Evolutionary conservation across 2,888 invertebrate species (phyloP).

Genomic region (Epirrhoe tristata): DNA sequence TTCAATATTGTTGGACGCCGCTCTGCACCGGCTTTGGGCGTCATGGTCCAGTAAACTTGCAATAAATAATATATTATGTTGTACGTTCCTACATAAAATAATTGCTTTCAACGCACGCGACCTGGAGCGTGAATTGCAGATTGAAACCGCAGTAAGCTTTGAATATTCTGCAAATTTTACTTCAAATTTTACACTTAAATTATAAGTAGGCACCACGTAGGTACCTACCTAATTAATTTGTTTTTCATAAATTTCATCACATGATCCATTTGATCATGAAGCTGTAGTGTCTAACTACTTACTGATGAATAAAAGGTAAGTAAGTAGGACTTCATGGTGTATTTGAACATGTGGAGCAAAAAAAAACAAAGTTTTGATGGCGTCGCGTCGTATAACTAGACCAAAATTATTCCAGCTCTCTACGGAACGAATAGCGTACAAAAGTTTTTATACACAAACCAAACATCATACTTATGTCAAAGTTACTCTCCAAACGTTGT

Average conservation of each 20-base stretch:
- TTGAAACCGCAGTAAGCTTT: conserved; percentile 43
- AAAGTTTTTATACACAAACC: conserved; percentile 6
- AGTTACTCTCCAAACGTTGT: not conserved
- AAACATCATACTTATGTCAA: not conserved
- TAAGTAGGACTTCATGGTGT: no score
- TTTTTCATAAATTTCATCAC: no score
- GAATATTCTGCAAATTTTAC: conserved; percentile 7
- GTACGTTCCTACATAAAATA: conserved; percentile 52
- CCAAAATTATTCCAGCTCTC: conserved; percentile 48
- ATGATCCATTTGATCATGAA: not conserved
- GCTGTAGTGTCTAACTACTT: no score
- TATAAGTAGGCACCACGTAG: no score
- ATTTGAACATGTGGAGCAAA: no score
- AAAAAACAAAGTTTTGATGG: conserved; percentile 65
- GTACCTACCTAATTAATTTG: no score
- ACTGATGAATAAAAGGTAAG: no score
- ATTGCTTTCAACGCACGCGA: conserved; percentile 51
- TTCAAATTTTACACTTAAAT: not conserved
- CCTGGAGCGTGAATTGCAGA: conserved; percentile 47
- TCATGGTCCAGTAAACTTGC: conserved; percentile 62
- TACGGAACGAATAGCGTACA: conserved; percentile 1
- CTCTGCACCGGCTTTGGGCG: conserved; percentile 57
- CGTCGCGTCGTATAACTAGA: conserved; percentile 53
- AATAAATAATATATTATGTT: conserved; percentile 60
- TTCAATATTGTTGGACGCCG: conserved; percentile 69